phyloP scores from a whole-genome alignment of 2,113 vertebrate species.

The Chlamydotis undulata region DNA sequence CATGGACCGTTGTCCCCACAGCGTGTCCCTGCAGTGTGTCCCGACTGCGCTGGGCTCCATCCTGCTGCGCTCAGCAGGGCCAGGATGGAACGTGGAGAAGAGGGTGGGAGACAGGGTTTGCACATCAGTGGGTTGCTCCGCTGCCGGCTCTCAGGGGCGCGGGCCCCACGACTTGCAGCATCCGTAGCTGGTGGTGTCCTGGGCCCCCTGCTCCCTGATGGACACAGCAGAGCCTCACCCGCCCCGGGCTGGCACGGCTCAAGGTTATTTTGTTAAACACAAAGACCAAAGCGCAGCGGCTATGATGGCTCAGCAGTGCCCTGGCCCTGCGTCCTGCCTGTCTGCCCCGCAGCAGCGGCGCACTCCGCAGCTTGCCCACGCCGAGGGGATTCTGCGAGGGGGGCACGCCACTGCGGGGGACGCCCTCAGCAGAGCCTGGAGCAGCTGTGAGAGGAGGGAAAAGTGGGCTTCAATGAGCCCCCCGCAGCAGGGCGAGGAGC shows the following conservation, averaged over 20 bases:
- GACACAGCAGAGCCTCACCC: not conserved
- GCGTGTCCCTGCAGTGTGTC: too few species aligned
- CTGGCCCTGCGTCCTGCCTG: not conserved
- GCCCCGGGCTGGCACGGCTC: not conserved
- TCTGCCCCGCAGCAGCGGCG: not conserved
- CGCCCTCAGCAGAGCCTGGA: not conserved
- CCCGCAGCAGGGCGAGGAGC: too few species aligned
- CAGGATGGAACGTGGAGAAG: not conserved
- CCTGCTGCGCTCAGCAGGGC: constrained; percentile 18
- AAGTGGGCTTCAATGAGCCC: not conserved
- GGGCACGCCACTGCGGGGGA: fast-evolving
- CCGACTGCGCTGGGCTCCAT: not conserved
- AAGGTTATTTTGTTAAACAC: not conserved
- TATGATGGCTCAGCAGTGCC: not conserved
- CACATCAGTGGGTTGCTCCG: not conserved
- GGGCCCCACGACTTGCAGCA: not conserved
- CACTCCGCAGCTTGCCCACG: fast-evolving
- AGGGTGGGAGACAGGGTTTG: not conserved
- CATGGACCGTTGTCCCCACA: fast-evolving
- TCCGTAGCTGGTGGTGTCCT: not conserved
- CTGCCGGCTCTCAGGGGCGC: not conserved
- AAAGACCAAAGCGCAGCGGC: not conserved
- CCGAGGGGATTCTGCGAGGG: not conserved
- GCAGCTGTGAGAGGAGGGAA: not conserved
- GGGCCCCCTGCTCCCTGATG: not conserved